Evolutionary conservation across 92 coral and sea anemone genomes (phyloP), one percentile per base, ranked within the genome.

Genomic region (Muricea muricata): DNA sequence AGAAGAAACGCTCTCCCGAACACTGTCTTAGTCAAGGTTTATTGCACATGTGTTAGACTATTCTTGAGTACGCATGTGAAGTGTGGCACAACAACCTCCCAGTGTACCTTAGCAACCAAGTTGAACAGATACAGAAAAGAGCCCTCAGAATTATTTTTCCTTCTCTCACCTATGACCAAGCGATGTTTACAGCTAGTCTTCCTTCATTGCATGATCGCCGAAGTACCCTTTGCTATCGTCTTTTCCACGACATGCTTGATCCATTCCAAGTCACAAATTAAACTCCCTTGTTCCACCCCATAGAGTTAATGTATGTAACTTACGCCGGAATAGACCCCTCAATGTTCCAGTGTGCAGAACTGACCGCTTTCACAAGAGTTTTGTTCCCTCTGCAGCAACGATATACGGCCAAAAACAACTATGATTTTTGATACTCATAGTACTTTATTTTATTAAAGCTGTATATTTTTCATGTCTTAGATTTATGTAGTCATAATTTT

Each of bases 51-150:
- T 30, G 80, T 32, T 5, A 24, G 0, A 7, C 61, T 17, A 73
- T 40, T 31, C 58, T 73, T 21, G 80, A 73, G 46, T 73, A 15
- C 14, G 52, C 78, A n/a, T 73, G 79, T 15, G 48, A 73, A 20
- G 79, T 34, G 56, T 73, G 79, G 57, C 79, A 73, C 56, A 20
- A 73, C 75, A 34, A 42, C 28, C 24, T 69, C 29, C 45, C 63
- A 32, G 63, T 29, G 61, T 46, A 75, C 81, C 61, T 75, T 26
- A 21, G 34, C 21, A 58, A 75, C n/a, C 63, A 75, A 35, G 28
- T 75, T 32, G 81, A 75, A 23, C 32, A 58, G 56, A 75, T 75
- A 10, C 81, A 75, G 61, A 35, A 58, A 35, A 26, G 80, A 73
- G 32, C 80, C 35, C 60, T 39, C 58, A 58, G 80, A 45, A 73